Evolutionary conservation across 2,113 vertebrate genomes (phyloP).

Genomic region (Eira barbara): DNA sequence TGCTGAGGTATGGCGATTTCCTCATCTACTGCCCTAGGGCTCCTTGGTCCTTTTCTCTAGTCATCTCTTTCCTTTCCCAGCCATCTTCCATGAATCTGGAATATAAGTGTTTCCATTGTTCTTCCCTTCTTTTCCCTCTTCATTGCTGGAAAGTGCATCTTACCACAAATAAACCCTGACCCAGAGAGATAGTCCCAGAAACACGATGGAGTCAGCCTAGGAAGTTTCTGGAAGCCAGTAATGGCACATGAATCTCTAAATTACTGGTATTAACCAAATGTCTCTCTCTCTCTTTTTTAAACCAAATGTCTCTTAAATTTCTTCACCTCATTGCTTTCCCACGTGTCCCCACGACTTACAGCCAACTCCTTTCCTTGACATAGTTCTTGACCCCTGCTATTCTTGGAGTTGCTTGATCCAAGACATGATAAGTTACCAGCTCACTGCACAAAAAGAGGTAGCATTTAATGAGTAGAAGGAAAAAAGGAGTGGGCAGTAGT

Average conservation of each 20-base stretch:
- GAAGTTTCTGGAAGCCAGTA: slow-evolving; percentile 15
- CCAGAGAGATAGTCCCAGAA: not conserved
- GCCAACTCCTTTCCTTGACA: not conserved
- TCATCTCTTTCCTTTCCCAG: not conserved
- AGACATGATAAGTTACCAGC: not conserved
- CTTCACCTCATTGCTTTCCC: not conserved
- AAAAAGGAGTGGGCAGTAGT: not conserved
- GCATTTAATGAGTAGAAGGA: not conserved
- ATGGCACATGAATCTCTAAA: not conserved
- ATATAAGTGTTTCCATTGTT: not conserved
- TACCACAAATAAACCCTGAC: not conserved
- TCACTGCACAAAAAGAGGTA: not conserved
- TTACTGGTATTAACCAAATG: not conserved
- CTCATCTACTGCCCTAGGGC: not conserved
- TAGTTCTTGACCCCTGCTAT: not conserved
- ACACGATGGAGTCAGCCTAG: not conserved
- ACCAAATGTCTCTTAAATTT: not conserved
- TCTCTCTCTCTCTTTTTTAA: not conserved
- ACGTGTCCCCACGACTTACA: not conserved
- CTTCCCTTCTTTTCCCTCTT: not conserved
- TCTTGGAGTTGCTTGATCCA: not conserved
- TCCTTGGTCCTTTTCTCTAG: not conserved
- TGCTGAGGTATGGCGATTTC: not conserved
- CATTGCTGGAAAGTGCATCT: not conserved
- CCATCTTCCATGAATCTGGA: not conserved